Base-by-base conservation (phyloP, 2,888 invertebrate genomes). In the Rugalucina vietnamica region DNA sequence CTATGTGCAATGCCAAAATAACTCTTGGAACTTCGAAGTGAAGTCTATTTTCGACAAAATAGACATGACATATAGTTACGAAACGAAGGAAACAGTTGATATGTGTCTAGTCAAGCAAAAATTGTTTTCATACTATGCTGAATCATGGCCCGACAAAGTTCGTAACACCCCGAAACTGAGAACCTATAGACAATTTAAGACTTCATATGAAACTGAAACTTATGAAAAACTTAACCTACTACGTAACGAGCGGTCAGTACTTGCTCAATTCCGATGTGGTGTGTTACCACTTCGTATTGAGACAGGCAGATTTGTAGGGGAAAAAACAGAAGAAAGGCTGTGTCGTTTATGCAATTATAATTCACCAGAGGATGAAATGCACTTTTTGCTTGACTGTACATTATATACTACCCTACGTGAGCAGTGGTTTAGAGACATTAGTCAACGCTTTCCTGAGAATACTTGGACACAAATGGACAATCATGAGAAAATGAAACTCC, bases 1-100 rank as follows among this genome's bases (percentile, higher is more conserved):
- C 71, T 21, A 73, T 81, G 1, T 18, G 76, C n/a, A 34, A 57
- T 24, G 57, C 43, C 81, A 73, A 69, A 77, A 81, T 29, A 76
- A 72, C 4, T 49, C 75, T n/a, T 60, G 24, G 60, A 27, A 21
- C 60, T 27, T 10, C 29, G 60, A 60, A n/a, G 8, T 60, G 24
- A 60, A 10, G 29, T 10, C 12, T n/a, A 29, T 60, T 12, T 34
- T 39, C 24, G n/a, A 27, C n/a, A 27, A 10, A 12, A 27, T 60
- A 8, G 60, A 60, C 60, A 27, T 60, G 60, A 60, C n/a, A 27
- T 8, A 60, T 29, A 27, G 12, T 27, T 60, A 27, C n/a, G 29
- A n/a, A 12, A 29, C 24, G 60, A 60, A 60, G n/a, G 8, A n/a
- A 27, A 60, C 60, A 60, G 60, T 60, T 8, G 60, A 60, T n/a